Conservation (phyloP, 2,888 invertebrate genomes). For the Ecdyonurus torrentis region DNA sequence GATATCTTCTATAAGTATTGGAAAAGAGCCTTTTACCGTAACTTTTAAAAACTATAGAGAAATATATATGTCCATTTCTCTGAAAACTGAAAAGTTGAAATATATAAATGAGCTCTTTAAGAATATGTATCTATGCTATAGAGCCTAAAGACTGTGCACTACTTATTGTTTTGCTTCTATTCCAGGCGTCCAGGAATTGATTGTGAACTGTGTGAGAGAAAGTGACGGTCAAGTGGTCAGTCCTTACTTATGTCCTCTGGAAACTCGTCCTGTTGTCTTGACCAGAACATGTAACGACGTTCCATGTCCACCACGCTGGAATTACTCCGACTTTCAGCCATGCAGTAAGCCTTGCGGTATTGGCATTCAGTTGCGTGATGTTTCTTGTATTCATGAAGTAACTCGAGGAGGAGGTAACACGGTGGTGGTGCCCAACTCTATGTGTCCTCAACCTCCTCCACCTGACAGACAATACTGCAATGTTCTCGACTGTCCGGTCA, state of each 20-base stretch:
- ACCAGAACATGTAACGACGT: constrained; percentile 86
- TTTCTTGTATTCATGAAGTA: constrained; percentile 74
- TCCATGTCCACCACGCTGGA: constrained; percentile 92
- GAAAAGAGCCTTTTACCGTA: no score
- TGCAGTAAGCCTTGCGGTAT: constrained; percentile 91
- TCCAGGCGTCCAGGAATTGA: constrained; percentile 53
- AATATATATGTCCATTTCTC: no score
- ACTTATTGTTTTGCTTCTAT: constrained; percentile 10
- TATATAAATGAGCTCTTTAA: no score
- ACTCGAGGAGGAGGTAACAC: constrained; percentile 76
- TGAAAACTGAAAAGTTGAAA: no score
- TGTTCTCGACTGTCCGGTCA: constrained; percentile 78
- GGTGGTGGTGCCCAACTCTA: constrained; percentile 80
- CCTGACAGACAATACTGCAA: constrained; percentile 82
- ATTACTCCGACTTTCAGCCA: constrained; percentile 71
- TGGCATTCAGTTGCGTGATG: constrained; percentile 80
- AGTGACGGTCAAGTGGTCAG: constrained; percentile 75
- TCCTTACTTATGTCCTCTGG: constrained; percentile 70
- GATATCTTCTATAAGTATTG: no score
- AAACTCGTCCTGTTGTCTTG: constrained; percentile 74
- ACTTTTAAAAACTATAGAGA: no score
- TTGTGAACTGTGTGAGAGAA: constrained; percentile 75
- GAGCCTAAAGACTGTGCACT: no score
- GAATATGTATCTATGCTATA: no score
- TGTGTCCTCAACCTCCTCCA: constrained; percentile 85